Evolutionary conservation across 2,113 vertebrate species (phyloP), one percentile per base, ranked within the genome.

Genomic region (Melanerpes aurifrons): DNA sequence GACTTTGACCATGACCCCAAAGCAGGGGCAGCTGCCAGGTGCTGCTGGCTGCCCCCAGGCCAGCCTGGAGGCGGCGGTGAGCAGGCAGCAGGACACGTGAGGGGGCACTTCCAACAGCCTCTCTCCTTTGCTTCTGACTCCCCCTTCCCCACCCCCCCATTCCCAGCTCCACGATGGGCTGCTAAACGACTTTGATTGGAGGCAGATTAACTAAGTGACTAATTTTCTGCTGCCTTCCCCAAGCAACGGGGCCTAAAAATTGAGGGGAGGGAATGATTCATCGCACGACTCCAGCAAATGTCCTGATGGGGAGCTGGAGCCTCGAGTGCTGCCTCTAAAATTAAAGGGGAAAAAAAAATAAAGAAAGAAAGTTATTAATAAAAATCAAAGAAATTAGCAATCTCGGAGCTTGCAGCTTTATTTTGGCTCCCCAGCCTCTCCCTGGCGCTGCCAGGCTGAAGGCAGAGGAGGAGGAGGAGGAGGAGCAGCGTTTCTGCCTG

Each of bases 231-330:
- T 92, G 78, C 68, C 6, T 73, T 87, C 78, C n/a, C 53, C 47
- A 67, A 68, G 75, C 5, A 7, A 77, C 31, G 22, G 56, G 47
- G 76, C 82, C 68, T 76, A 77, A 86, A 94, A 94, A 94, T 25
- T 62, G 64, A 85, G 54, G 43, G 47, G 56, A 80, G n/a, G 64
- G 35, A 92, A 15, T 89, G 94, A 92, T 80, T 95, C 92, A 92
- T 70, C 31, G 53, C 31, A 82, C 14, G 2, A 67, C 61, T 95
- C 45, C 74, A 79, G 57, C 56, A 70, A 40, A 54, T 91, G 73
- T 91, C 57, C 35, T 82, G 62, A 58, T 63, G 63, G 75, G 59
- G 81, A 94, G 53, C 37, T 47, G 56, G 64, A 94, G 85, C 82
- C 85, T 85, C 75, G 92, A 82, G 76, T 35, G 40, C 50, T 61